Conservation (phyloP, 2,888 invertebrate genomes). For the Agrilus mali region DNA sequence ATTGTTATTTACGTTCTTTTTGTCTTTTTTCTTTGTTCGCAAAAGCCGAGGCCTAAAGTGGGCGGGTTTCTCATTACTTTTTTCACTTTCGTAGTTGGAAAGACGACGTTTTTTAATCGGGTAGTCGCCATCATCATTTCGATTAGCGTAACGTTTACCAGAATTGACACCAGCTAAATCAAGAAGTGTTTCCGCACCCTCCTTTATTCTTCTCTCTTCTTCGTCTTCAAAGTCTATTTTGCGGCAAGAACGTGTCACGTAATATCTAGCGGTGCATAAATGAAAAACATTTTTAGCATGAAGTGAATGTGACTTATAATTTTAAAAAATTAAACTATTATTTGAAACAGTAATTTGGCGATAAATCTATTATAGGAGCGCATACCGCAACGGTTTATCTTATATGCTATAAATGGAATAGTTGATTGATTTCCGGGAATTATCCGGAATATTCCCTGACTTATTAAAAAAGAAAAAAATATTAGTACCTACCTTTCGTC, state of each 20-base stretch:
- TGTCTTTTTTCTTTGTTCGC: constrained; percentile 25
- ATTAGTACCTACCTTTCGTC: constrained; percentile 40
- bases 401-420: too few relatives aligned
- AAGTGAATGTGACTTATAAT: too few relatives aligned
- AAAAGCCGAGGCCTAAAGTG: constrained; percentile 30
- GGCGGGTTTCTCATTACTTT: constrained; percentile 19
- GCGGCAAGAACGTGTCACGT: constrained; percentile 20
- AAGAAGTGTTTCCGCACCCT: constrained; percentile 66
- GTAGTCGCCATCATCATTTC: constrained; percentile 8
- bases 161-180: constrained; percentile 53
- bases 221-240: constrained; percentile 41
- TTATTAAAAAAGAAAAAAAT: too few relatives aligned
- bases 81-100: constrained; percentile 6
- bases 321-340: too few relatives aligned
- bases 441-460: too few relatives aligned
- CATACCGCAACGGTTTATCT: too few relatives aligned
- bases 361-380: too few relatives aligned
- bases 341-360: too few relatives aligned
- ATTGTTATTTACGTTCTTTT: constrained; percentile 16
- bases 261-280: too few relatives aligned
- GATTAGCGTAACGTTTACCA: constrained; percentile 23
- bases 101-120: constrained; percentile 6
- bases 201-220: constrained; percentile 58
- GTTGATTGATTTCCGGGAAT: too few relatives aligned
- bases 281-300: too few relatives aligned